phyloP scores from a whole-genome alignment of 2,888 invertebrate species.

The Protodeltote pygarga region DNA sequence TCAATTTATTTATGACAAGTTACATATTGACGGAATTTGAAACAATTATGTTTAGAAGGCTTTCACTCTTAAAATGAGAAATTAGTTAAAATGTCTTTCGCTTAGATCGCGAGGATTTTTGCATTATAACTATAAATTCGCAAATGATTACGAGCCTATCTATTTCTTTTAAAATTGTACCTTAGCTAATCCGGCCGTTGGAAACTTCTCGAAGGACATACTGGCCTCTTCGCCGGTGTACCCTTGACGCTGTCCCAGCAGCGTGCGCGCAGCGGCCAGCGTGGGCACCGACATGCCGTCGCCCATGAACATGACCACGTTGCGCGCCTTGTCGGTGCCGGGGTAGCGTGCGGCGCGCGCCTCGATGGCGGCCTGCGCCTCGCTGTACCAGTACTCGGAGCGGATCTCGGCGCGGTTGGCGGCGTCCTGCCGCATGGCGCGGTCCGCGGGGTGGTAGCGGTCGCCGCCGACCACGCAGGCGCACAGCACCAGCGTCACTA shows the following conservation, averaged over 20 bases:
- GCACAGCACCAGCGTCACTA: constrained; percentile 7
- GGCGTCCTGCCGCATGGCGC: neutral
- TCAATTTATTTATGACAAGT: too few species aligned
- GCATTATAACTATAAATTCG: neutral
- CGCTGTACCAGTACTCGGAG: constrained; percentile 73
- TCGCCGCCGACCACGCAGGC: constrained; percentile 18
- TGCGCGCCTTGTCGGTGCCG: constrained; percentile 59
- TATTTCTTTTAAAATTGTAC: constrained; percentile 59
- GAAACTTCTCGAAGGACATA: constrained; percentile 88
- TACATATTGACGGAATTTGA: too few species aligned
- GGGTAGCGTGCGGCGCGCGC: constrained; percentile 54
- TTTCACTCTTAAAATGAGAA: too few species aligned
- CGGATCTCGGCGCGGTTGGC: constrained; percentile 33
- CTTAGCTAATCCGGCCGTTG: constrained; percentile 88
- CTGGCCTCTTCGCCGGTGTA: constrained; percentile 86
- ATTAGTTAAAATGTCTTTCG: neutral
- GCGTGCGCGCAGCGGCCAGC: constrained; percentile 88
- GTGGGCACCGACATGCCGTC: constrained; percentile 92
- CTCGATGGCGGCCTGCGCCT: constrained; percentile 73
- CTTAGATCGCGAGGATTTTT: neutral
- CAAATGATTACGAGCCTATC: neutral
- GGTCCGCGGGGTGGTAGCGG: constrained; percentile 33
- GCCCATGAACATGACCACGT: constrained; percentile 90
- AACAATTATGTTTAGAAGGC: neutral
- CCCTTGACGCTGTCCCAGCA: constrained; percentile 87